Conservation (phyloP, 2,888 invertebrate species). For the Chymomyza amoena region DNA sequence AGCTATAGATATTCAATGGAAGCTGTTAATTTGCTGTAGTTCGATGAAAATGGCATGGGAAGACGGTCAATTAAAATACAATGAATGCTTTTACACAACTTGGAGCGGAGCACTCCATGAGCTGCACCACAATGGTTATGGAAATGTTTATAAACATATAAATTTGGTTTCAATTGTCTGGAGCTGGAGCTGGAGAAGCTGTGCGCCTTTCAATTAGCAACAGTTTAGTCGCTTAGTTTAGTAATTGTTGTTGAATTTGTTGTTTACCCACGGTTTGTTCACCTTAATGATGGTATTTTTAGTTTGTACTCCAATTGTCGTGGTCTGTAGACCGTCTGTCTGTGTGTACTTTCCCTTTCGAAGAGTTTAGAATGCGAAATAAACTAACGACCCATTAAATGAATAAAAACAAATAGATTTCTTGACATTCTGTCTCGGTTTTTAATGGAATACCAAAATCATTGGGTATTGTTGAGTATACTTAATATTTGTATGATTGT, state of each 20-base stretch:
- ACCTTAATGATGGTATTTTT: constrained; percentile 1
- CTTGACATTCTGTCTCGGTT: background rate
- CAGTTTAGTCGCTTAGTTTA: background rate
- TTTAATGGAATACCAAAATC: background rate
- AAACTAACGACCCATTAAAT: background rate
- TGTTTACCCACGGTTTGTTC: background rate
- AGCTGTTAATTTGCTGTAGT: constrained; percentile 4
- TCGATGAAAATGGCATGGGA: background rate
- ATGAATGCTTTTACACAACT: constrained; percentile 1
- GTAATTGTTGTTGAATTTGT: background rate
- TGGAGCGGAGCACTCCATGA: background rate
- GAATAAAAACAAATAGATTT: background rate
- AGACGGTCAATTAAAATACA: constrained; percentile 1
- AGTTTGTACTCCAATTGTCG: background rate
- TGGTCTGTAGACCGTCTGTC: background rate
- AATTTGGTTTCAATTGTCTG: background rate
- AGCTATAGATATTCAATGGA: background rate
- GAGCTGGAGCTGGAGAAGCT: background rate
- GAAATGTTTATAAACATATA: background rate
- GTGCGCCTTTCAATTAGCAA: background rate
- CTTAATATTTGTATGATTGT: background rate
- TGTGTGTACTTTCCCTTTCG: background rate
- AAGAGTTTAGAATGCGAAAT: constrained; percentile 13
- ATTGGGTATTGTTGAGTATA: background rate
- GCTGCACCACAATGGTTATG: background rate